Conservation (phyloP, 2,888 invertebrate genomes). For the Iselma pallidipennis region DNA sequence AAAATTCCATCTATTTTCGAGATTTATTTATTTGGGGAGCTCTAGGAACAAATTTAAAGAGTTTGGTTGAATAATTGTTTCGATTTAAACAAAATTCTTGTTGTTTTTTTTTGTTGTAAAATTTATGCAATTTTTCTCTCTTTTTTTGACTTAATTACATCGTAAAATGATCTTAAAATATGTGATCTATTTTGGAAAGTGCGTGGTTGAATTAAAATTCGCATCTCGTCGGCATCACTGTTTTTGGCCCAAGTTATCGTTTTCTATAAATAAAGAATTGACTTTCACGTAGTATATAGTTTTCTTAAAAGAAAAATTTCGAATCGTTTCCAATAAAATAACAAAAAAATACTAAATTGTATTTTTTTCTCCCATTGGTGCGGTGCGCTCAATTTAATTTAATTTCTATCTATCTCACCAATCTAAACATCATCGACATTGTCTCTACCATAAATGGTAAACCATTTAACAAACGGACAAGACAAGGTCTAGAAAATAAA, state of each 20-base stretch:
- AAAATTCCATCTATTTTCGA: too few species aligned
- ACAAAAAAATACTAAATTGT: background rate
- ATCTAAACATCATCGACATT: constrained; percentile 3
- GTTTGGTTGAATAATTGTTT: too few species aligned
- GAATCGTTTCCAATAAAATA: background rate
- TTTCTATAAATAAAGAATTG: background rate
- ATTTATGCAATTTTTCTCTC: background rate
- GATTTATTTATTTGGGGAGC: too few species aligned
- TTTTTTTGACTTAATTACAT: too few species aligned
- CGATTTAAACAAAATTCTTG: too few species aligned
- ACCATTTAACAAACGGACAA: background rate
- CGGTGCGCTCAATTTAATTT: background rate
- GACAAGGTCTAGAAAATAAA: constrained; percentile 2
- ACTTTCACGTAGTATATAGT: background rate
- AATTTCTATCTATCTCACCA: background rate
- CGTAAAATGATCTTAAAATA: too few species aligned
- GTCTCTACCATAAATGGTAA: background rate
- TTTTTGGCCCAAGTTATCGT: background rate
- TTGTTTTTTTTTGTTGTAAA: background rate
- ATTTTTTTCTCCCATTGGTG: background rate
- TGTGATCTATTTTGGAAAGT: background rate
- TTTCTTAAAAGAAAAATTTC: background rate
- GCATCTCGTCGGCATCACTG: background rate
- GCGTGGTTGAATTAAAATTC: background rate
- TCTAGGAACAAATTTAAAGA: too few species aligned